Conservation (phyloP, 2,888 invertebrate genomes). For the Melanostoma scalare region DNA sequence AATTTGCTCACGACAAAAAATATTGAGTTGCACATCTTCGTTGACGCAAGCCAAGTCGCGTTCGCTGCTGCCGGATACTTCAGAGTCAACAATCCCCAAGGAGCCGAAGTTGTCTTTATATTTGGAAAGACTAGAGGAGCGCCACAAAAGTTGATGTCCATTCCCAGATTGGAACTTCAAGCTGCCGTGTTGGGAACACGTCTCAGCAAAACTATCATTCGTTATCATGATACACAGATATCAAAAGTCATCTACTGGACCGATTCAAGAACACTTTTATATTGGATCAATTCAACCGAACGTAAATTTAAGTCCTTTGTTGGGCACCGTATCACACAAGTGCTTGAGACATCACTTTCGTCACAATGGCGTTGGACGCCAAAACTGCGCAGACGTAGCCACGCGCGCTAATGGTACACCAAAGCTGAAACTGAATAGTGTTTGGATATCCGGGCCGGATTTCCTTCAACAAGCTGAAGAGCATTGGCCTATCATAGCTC, state of each 20-base stretch:
- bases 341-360: neutral
- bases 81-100: neutral
- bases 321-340: neutral
- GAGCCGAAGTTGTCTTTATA: constrained; percentile 29
- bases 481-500: neutral
- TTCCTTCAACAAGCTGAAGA: neutral
- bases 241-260: neutral
- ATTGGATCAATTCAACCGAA: neutral
- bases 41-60: constrained; percentile 47
- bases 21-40: constrained; percentile 39
- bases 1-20: neutral
- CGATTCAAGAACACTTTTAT: neutral
- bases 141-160: constrained; percentile 24
- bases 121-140: constrained; percentile 37
- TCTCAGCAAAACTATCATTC: neutral
- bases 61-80: constrained; percentile 45
- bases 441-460: neutral
- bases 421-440: neutral
- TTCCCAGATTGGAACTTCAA: constrained; percentile 17
- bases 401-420: neutral
- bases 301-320: neutral
- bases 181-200: neutral
- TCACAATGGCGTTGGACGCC: constrained; percentile 4
- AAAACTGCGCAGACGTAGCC: neutral
- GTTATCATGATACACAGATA: neutral